These are phyloP conservation scores for Aphis gossypii DNA, from an alignment of 1,140 invertebrate genomes.

Conservation along the genomic window DNA sequence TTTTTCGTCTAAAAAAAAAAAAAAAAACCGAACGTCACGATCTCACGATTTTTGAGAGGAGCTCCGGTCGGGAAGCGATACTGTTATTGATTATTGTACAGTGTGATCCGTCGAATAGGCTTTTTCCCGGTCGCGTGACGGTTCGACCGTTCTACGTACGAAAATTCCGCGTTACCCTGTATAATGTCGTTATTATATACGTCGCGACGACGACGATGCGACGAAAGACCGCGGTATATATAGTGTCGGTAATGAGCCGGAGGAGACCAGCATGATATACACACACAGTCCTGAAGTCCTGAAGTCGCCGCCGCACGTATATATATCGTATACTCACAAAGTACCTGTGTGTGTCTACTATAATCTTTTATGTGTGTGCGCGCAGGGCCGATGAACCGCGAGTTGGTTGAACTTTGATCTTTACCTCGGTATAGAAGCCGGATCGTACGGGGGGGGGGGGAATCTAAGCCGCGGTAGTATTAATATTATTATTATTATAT, in stretches of 20 bases:
- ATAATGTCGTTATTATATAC: neutral
- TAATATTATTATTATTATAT: slow-evolving; percentile 1
- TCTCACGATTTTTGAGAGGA: slow-evolving; percentile 9
- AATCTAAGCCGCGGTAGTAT: neutral
- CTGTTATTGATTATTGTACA: neutral
- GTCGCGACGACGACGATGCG: neutral
- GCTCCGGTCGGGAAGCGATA: neutral
- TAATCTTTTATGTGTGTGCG: neutral
- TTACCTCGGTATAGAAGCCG: neutral
- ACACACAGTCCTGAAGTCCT: neutral
- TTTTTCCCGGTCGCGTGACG: too few species aligned
- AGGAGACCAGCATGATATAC: neutral
- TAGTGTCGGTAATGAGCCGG: neutral
- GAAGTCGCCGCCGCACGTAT: neutral
- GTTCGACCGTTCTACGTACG: neutral
- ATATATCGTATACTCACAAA: neutral
- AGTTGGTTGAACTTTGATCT: slow-evolving; percentile 55
- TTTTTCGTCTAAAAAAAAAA: neutral
- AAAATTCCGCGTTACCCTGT: neutral
- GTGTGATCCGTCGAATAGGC: neutral
- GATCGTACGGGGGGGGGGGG: neutral
- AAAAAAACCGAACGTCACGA: slow-evolving; percentile 9
- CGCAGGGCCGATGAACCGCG: slow-evolving; percentile 51
- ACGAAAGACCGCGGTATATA: neutral
- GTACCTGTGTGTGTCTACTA: neutral